Base-by-base conservation (phyloP, 2,797 vertebrate species). In the Manis javanica region DNA sequence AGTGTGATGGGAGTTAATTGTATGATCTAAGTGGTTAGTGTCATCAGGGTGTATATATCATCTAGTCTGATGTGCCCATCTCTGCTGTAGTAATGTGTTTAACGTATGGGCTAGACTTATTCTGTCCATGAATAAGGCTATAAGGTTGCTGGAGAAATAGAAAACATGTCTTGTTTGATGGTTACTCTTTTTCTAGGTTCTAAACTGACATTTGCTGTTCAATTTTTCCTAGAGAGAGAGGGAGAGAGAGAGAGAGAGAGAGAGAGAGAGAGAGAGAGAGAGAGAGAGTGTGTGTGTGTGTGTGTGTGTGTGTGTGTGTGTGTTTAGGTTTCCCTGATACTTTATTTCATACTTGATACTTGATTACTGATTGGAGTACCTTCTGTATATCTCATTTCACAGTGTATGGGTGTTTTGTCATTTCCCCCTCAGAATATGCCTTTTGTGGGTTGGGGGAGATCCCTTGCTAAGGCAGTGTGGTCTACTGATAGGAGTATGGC, bases 91-190 rank as follows among this genome's bases (percentile, higher is more conserved):
- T 31, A 77, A 1, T 78, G 11, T 91, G 12, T 87, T 72, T 87
- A 82, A 89, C 53, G 87, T 51, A 19, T 15, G 19, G 72, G 24
- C 29, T 59, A 55, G 18, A 69, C 46, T 68, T 31, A n/a, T 1
- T 90, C 74, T 89, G 10, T 69, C n/a, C 23, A 4, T 51, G 23
- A 78, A 49, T 87, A 69, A 95, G 57, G 39, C 19, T 15, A 42
- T 1, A 88, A 82, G 39, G 59, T 9, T 72, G 11, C 49, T 93
- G 11, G 66, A 69, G 55, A 97, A 84, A 55, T 66, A 66, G 3
- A 66, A 68, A 88, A 90, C 14, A 16, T 92, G 7, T 71, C 61
- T 86, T 94, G 68, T 61, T 90, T 96, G 81, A 64, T 13, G 31
- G 79, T 53, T 84, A 68, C 13, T 7, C 23, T 92, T 94, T 78